Evolutionary conservation across 2,888 invertebrate species (phyloP), one percentile per base, ranked within the genome.

Genomic region (Rotaria socialis): DNA sequence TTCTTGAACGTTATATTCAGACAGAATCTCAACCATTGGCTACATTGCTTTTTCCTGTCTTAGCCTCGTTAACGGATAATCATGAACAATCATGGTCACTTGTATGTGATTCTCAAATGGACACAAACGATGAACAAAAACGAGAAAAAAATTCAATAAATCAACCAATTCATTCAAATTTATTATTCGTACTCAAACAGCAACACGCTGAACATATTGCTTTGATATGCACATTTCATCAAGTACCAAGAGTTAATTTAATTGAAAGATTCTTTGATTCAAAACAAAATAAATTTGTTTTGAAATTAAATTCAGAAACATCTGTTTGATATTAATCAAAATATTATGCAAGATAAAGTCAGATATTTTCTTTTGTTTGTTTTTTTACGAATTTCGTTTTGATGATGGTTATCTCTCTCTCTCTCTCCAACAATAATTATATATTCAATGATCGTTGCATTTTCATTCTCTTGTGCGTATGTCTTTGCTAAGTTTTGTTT

Each of bases 221-320:
- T 0, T 93, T 99, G 2, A 93, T 97, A 89, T 96, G 97, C 90
- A 94, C 94, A 24, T 94, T 97, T 86, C 93, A 94, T 89, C 93
- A 94, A 89, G 92, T 99, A 89, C 98, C 99, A 0, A 96, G 96
- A 92, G 96, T 97, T 90, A 96, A 95, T 91, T 93, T 99, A 74
- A 95, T 95, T 0, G 99, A 99, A 91, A 96, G 98, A 91, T 95
- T 97, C 0, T 95, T 97, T 35, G 96, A 97, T 92, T 96, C 96
- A 0, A 85, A 85, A 80, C 75, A 95, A 89, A 96, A 97, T 92
- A 95, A 96, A 90, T 98, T 97, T 93, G 94, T 97, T 85, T 92
- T 97, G 88, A 93, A 96, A 90, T 92, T 97, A 85, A 97, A 96
- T 90, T 97, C 97, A 0, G 97, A 98, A 91, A 97, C 97, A 84